Base-by-base conservation (phyloP, 2,797 vertebrate species). In the Cichlasoma orientale region DNA sequence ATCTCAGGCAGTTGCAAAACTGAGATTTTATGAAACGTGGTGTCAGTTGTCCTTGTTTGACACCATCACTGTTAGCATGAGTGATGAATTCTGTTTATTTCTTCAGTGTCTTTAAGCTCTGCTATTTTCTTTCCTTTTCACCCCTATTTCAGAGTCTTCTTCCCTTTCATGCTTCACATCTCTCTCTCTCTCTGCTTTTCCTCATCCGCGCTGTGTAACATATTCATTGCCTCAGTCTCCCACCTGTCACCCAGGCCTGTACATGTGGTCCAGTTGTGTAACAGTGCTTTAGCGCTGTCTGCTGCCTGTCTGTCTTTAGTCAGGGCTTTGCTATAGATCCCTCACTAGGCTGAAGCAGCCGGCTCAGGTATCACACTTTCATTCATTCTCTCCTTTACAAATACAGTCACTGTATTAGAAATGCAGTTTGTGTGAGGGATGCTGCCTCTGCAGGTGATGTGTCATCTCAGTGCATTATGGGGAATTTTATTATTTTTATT, bases 181-280 rank as follows among this genome's bases (percentile, higher is more conserved):
- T 50, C 68, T 78, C 33, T 50, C 68, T 78, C 55, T 0, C 57
- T 79, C 56, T 85, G 74, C 69, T 86, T 78, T 41, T 75, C 70
- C 74, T 87, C 75, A 57, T 79, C 70, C 44, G 73, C 2, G 4
- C 56, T 59, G 13, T 79, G 47, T 82, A 69, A 83, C 80, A 7
- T 72, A 78, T 72, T 73, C 44, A 79, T 71, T 74, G 82, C 82
- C 82, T 81, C 78, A 66, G 82, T 76, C 77, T 84, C 84, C 86
- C 85, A 87, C 84, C 88, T 87, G 79, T 88, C 88, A 79, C 76
- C 81, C 59, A 57, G 80, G 77, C 58, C 70, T 74, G 74, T 56
- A 76, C 79, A 72, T 75, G 82, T 82, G 75, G 61, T 72, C 63
- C 70, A 82, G 86, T 87, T 92, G 89, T 84, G 83, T 88, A 91